Percentiles rank a stretch among this genome's conserved stretches.
Conservation (phyloP, 2,797 vertebrate genomes). For the Carcharodon carcharias region DNA sequence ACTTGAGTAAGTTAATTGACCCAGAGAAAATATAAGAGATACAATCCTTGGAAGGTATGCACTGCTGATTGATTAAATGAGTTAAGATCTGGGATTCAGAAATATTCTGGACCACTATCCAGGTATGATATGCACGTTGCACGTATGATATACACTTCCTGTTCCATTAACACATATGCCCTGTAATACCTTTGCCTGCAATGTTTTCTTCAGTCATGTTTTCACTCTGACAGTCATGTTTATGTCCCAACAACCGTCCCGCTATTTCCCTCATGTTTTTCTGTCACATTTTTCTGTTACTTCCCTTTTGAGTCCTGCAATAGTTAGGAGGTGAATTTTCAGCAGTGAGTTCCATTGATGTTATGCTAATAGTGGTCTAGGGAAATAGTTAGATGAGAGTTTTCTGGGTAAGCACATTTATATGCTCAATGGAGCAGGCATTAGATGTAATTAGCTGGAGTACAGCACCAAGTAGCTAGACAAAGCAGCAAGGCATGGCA, state of each 20-base stretch:
- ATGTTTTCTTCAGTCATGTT: neutral
- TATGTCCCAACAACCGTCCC: neutral
- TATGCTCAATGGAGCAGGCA: neutral
- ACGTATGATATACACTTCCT: neutral
- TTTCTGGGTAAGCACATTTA: neutral
- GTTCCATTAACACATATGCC: neutral
- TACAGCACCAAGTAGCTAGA: neutral
- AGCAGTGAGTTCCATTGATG: neutral
- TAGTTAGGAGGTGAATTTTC: neutral
- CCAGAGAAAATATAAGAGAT: neutral
- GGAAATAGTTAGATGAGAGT: neutral
- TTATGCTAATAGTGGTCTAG: neutral
- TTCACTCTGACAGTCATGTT: neutral
- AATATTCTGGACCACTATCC: neutral
- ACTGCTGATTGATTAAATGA: neutral
- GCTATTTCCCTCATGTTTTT: neutral
- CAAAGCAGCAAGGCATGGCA: neutral
- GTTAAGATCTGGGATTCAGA: neutral
- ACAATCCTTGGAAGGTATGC: neutral
- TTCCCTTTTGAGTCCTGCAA: neutral
- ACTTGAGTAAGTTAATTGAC: neutral
- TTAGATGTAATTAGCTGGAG: neutral
- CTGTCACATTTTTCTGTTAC: neutral
- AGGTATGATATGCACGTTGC: neutral
- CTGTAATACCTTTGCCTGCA: neutral